Percentiles rank a stretch among this genome's conserved stretches.
phyloP scores from a whole-genome alignment of 2,113 vertebrate genomes.

The Micronycteris hirsuta region DNA sequence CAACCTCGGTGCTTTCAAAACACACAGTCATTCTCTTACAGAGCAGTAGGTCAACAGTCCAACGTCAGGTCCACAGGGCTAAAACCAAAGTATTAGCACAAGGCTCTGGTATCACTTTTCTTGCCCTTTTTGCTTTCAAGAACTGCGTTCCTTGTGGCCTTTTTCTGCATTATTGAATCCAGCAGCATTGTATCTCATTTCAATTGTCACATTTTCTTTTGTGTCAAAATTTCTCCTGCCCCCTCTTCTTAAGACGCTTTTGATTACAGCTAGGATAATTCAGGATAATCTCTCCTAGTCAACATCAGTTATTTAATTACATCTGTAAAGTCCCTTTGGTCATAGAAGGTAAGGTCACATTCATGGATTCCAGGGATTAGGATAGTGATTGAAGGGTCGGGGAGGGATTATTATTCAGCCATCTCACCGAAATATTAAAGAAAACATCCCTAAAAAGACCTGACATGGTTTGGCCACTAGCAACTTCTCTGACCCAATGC shows the following conservation, averaged over 20 bases:
- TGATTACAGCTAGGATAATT: not conserved
- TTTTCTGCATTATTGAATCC: not conserved
- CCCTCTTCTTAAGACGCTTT: not conserved
- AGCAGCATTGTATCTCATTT: not conserved
- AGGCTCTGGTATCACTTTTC: not conserved
- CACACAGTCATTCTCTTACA: not conserved
- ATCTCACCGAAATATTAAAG: not conserved
- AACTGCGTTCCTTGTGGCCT: not conserved
- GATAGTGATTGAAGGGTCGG: not conserved
- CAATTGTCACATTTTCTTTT: not conserved
- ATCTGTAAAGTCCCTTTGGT: not conserved
- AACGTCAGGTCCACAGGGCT: not conserved
- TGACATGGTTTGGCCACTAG: not conserved
- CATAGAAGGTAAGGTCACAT: not conserved
- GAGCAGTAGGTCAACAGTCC: not conserved
- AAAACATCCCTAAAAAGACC: not conserved
- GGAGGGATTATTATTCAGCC: not conserved
- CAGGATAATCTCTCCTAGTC: not conserved
- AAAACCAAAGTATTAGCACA: not conserved
- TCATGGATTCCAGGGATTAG: not conserved
- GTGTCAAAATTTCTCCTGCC: not conserved
- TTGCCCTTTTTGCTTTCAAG: not conserved
- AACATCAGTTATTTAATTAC: not conserved
- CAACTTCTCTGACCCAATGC: not conserved
- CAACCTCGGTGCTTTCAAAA: not conserved